Evolutionary conservation across 2,888 invertebrate genomes (phyloP).

Genomic region (Eupithecia pulchellata): DNA sequence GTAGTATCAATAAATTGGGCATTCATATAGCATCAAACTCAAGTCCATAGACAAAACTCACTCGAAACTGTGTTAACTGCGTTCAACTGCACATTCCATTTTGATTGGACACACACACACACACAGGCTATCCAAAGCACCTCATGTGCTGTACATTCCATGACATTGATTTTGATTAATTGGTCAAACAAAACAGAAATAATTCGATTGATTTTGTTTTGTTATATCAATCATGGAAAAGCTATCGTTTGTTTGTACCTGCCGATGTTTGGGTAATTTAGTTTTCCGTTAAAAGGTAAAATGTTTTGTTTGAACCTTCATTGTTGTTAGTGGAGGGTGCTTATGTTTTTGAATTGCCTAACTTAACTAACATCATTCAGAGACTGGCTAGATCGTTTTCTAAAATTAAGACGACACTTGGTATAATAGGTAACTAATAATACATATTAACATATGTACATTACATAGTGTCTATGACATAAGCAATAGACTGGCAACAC

Average conservation of each 20-base stretch:
- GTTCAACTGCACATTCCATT: slow-evolving; percentile 8
- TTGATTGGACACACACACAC: neutral
- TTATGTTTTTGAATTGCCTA: neutral
- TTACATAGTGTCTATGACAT: no score
- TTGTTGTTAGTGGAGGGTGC: neutral
- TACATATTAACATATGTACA: no score
- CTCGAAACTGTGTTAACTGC: neutral
- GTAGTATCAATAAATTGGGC: neutral
- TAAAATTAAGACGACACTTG: neutral
- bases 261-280: neutral
- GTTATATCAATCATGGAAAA: slow-evolving; percentile 23
- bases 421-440: no score
- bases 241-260: slow-evolving; percentile 2
- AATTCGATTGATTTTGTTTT: slow-evolving; percentile 30
- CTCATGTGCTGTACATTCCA: slow-evolving; percentile 18
- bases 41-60: neutral
- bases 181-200: slow-evolving; percentile 27
- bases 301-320: neutral
- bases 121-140: slow-evolving; percentile 17
- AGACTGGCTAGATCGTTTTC: neutral
- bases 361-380: neutral
- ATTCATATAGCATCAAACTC: neutral
- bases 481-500: no score
- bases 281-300: neutral
- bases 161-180: slow-evolving; percentile 37